These are phyloP conservation scores for Pseudochirops corinnae DNA, from an alignment of 2,797 vertebrate species.

Conservation along the genomic window DNA sequence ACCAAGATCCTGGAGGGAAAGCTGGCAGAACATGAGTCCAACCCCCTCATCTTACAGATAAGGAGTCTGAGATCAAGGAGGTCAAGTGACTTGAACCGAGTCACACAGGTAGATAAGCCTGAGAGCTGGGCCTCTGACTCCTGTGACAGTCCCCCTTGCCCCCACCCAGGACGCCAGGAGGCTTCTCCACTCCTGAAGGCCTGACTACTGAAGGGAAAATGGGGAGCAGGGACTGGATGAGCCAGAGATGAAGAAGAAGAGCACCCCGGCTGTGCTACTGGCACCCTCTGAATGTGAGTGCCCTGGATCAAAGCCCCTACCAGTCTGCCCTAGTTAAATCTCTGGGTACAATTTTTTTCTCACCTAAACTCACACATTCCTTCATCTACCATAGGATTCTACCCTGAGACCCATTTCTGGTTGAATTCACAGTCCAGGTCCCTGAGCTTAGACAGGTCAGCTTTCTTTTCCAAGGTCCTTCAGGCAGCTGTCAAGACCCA, in stretches of 20 bases:
- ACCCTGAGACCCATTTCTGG: no score
- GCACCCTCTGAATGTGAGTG: background rate
- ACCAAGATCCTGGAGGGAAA: background rate
- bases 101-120: background rate
- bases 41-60: background rate
- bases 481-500: background rate
- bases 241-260: background rate
- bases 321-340: background rate
- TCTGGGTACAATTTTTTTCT: background rate
- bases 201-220: background rate
- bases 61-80: background rate
- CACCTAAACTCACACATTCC: background rate
- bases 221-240: background rate
- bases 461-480: background rate
- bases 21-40: background rate
- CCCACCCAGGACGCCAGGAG: background rate
- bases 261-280: background rate
- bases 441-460: background rate
- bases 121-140: background rate
- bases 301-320: background rate
- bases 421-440: background rate
- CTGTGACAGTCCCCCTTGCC: background rate
- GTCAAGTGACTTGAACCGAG: no score
- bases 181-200: background rate
- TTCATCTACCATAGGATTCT: background rate